Base-by-base conservation (phyloP, 2,888 invertebrate species). In the Agonopterix subpropinquella region DNA sequence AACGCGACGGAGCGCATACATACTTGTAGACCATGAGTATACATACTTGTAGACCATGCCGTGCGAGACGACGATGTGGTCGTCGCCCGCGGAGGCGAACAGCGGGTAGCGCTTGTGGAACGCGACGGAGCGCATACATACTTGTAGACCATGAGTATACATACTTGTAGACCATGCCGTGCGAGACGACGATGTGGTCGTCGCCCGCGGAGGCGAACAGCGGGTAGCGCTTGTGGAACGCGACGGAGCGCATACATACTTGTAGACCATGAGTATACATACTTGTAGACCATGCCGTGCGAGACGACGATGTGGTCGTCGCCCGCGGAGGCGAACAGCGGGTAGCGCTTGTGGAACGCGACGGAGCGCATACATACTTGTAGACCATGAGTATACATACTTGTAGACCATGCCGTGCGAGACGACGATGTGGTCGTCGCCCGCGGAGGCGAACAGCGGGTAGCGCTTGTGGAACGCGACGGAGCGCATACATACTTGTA, bases 1-100 rank as follows among this genome's bases (percentile, higher is more conserved):
- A 93, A 99, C 18, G 95, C 94, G 10, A 98, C 96, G 49, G 93
- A 91, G 52, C 99, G 91, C 43, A 99, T n/a, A n/a, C n/a, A n/a
- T n/a, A n/a, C n/a, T n/a, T n/a, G n/a, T n/a, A n/a, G n/a, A n/a
- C n/a, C n/a, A n/a, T n/a, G n/a, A n/a, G n/a, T n/a, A n/a, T n/a
- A n/a, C n/a, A n/a, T n/a, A n/a, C 97, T 96, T 97, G 28, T 98
- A 99, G 57, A 99, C 99, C 95, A 96, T 97, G 70, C 98, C 99
- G 85, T 99, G 99, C 45, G 95, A 96, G 36, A 99, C 93, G 59
- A 99, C 96, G 50, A 98, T 91, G 64, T 95, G 91, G 87, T 99
- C 99, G 88, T 99, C 99, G 47, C 98, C 97, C 45, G 94, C 97
- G 0, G 97, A 96, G 8, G 99, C 99, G 89, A 99, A 98, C 52